A percentile compares a stretch with the other conserved stretches of the same genome.
Conservation (phyloP, 2,113 vertebrate species). For the Sapayoa aenigma region DNA sequence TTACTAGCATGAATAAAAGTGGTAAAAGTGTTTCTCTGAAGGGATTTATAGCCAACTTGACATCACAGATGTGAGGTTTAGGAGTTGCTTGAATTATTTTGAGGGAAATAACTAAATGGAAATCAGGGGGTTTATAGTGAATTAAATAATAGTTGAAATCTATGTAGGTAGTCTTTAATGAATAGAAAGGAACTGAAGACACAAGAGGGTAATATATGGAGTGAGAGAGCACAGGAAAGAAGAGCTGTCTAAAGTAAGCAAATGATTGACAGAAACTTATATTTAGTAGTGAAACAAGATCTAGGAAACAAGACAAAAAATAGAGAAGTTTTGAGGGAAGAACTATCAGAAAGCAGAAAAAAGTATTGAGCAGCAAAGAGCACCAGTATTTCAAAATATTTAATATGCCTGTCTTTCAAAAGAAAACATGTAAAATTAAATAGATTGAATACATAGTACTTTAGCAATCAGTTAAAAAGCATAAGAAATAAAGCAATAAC, state of each 20-base stretch:
- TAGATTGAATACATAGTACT: neutral
- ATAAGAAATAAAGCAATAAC: neutral
- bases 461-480: neutral
- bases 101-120: neutral
- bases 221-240: neutral
- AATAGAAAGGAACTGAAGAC: neutral
- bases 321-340: neutral
- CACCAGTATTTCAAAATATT: neutral
- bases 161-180: neutral
- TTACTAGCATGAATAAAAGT: neutral
- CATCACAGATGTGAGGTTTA: neutral
- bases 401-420: neutral
- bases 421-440: neutral
- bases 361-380: neutral
- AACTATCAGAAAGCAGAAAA: neutral
- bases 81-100: neutral
- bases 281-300: neutral
- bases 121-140: rapidly evolving
- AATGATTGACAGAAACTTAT: neutral
- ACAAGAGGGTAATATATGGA: neutral
- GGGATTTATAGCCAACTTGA: neutral
- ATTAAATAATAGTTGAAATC: neutral
- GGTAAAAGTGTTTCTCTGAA: neutral
- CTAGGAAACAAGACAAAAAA: neutral
- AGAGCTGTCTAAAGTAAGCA: neutral